Evolutionary conservation across 2,113 vertebrate genomes (phyloP).

Genomic region (Gymnorhina tibicen): DNA sequence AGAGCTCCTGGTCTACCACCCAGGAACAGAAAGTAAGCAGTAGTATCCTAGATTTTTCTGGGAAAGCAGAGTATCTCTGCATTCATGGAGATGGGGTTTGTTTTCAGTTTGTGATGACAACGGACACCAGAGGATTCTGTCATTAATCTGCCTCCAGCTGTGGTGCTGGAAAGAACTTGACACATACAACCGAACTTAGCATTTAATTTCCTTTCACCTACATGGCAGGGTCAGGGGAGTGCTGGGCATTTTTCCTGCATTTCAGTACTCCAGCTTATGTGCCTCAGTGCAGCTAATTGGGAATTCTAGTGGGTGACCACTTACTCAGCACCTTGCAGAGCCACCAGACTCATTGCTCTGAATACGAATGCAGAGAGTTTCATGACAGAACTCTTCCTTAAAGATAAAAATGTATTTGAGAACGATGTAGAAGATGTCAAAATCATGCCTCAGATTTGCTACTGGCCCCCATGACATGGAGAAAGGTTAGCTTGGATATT

Average conservation of each 20-base stretch:
- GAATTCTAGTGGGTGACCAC: slow-evolving; percentile 9
- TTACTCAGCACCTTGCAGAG: not conserved
- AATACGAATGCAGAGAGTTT: not conserved
- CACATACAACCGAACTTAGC: not conserved
- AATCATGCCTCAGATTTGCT: not conserved
- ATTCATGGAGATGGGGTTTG: fast-evolving
- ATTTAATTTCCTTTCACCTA: slow-evolving; percentile 4
- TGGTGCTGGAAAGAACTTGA: not conserved
- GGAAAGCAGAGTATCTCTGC: not conserved
- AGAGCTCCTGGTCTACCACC: not conserved
- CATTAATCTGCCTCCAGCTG: not conserved
- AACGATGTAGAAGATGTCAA: not conserved
- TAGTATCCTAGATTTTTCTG: not conserved
- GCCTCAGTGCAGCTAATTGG: not conserved
- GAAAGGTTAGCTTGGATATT: not conserved
- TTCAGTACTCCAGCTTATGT: not conserved
- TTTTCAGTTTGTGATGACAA: not conserved
- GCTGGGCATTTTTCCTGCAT: not conserved
- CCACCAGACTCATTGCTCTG: not conserved
- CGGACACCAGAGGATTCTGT: not conserved
- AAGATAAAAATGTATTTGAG: not conserved
- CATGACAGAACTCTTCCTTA: not conserved
- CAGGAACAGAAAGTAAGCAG: not conserved
- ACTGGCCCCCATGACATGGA: not conserved
- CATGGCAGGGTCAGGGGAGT: not conserved